Evolutionary conservation across 2,888 invertebrate genomes (phyloP).

Genomic region (Acronicta aceris): DNA sequence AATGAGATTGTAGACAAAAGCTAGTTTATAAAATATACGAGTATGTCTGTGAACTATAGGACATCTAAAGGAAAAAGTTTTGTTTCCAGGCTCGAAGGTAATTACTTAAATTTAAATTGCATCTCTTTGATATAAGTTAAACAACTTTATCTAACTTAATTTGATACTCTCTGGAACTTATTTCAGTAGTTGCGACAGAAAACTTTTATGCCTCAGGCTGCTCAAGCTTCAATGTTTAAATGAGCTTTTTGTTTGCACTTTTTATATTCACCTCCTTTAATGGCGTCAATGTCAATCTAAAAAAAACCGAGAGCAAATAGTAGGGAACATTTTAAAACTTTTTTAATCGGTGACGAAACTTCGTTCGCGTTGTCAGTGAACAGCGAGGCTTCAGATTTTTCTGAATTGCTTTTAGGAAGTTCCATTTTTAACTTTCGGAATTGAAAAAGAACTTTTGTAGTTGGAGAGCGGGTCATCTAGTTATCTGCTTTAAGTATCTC

Average conservation of each 20-base stretch:
- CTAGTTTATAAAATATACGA: too few species aligned
- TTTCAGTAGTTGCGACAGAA: slow-evolving; percentile 33
- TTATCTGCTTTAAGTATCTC: slow-evolving; percentile 58
- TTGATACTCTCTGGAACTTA: slow-evolving; percentile 40
- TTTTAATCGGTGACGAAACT: slow-evolving; percentile 72
- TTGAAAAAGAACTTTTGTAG: slow-evolving; percentile 62
- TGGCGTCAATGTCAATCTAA: slow-evolving; percentile 23
- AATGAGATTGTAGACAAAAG: too few species aligned
- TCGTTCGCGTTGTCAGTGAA: slow-evolving; percentile 61
- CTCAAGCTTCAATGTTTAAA: slow-evolving; percentile 37
- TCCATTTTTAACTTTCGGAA: slow-evolving; percentile 66
- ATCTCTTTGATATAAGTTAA: slow-evolving; percentile 40
- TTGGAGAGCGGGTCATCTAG: slow-evolving; percentile 56
- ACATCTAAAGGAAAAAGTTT: slow-evolving; percentile 32
- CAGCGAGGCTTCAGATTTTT: slow-evolving; percentile 62
- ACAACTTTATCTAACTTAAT: slow-evolving; percentile 41
- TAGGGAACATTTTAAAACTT: slow-evolving; percentile 68
- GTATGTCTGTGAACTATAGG: too few species aligned
- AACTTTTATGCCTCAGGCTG: slow-evolving; percentile 41
- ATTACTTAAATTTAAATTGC: slow-evolving; percentile 29
- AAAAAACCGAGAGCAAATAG: slow-evolving; percentile 54
- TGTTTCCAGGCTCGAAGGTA: slow-evolving; percentile 11
- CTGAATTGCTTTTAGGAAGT: slow-evolving; percentile 64
- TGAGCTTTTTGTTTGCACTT: slow-evolving; percentile 31
- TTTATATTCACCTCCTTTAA: slow-evolving; percentile 31